Conservation (phyloP, 2,888 invertebrate genomes). For the Sceliomorpha sp. region DNA sequence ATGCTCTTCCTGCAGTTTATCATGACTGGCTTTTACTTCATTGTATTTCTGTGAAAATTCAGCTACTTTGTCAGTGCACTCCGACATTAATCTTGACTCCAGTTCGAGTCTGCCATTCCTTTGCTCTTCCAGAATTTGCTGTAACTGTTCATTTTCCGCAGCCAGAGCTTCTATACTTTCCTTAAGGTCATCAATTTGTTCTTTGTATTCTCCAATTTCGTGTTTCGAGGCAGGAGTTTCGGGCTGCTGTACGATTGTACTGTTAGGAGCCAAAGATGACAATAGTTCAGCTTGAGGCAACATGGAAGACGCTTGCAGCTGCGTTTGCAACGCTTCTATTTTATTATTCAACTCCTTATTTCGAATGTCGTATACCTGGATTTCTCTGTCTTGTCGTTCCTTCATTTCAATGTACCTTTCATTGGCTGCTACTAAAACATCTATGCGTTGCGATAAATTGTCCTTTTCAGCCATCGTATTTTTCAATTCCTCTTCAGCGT, state of each 20-base stretch:
- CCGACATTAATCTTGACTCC: conserved; percentile 52
- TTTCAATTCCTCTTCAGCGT: conserved; percentile 83
- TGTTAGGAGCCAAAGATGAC: conserved; percentile 15
- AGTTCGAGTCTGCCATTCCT: conserved; percentile 71
- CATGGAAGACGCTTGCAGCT: conserved; percentile 47
- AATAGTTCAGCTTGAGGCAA: conserved; percentile 18
- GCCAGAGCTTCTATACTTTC: conserved; percentile 83
- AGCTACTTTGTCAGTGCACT: conserved; percentile 59
- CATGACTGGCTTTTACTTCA: conserved; percentile 56
- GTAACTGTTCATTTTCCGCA: conserved; percentile 84
- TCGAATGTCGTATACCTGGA: conserved; percentile 87
- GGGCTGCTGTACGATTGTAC: conserved; percentile 7
- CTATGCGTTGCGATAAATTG: conserved; percentile 85
- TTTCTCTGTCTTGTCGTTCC: conserved; percentile 89
- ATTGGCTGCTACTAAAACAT: conserved; percentile 87
- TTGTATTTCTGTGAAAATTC: conserved; percentile 60
- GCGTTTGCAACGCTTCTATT: conserved; percentile 81
- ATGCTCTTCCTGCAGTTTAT: conserved; percentile 64
- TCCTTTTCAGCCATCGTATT: conserved; percentile 86
- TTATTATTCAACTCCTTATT: conserved; percentile 87
- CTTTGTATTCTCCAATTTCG: conserved; percentile 59
- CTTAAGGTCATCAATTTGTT: conserved; percentile 81
- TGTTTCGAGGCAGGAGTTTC: conserved; percentile 12
- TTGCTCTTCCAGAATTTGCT: conserved; percentile 83
- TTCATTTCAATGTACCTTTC: conserved; percentile 90